Evolutionary conservation across 1,140 invertebrate genomes (phyloP).

Genomic region (Calliphora vicina): DNA sequence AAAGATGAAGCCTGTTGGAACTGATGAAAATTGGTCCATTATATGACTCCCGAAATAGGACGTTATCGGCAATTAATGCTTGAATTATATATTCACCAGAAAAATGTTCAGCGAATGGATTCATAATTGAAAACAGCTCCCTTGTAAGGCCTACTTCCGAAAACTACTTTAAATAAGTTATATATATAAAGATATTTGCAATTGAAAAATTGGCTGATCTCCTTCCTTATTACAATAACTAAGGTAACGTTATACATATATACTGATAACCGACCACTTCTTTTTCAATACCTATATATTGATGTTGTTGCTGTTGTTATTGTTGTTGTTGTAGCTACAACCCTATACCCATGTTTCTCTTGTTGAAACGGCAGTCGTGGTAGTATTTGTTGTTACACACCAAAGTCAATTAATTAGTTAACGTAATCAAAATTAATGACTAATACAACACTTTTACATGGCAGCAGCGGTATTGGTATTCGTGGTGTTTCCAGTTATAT

Average conservation of each 20-base stretch:
- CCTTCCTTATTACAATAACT: background rate
- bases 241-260: background rate
- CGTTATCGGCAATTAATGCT: too few species aligned
- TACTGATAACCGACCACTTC: background rate
- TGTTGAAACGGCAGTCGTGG: background rate
- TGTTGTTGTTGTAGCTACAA: background rate
- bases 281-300: background rate
- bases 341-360: background rate
- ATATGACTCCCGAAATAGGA: too few species aligned
- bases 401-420: conserved; percentile 38
- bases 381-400: background rate
- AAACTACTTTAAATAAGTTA: too few species aligned
- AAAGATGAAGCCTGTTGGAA: too few species aligned
- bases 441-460: conserved; percentile 34
- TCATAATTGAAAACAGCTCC: too few species aligned
- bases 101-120: too few species aligned
- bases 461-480: background rate
- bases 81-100: too few species aligned
- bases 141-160: too few species aligned
- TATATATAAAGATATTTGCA: too few species aligned
- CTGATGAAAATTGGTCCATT: too few species aligned
- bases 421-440: conserved; percentile 40
- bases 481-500: background rate
- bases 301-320: background rate
- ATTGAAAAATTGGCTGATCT: too few species aligned